Evolutionary conservation across 2,113 vertebrate genomes (phyloP).

Genomic region (Onychorhynchus coronatus): DNA sequence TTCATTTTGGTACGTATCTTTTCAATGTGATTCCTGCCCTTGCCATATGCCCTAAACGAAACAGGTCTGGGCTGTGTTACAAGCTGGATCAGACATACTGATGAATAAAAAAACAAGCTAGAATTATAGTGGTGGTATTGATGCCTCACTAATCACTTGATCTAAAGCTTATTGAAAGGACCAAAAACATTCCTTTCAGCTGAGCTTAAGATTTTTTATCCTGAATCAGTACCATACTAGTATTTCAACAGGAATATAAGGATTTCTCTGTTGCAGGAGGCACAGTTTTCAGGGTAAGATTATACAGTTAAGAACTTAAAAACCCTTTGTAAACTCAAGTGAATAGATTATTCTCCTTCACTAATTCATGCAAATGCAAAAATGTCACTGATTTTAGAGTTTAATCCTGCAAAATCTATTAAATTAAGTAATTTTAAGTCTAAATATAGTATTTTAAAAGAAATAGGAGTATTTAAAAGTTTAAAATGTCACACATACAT

Average conservation of each 20-base stretch:
- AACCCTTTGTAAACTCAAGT: not conserved
- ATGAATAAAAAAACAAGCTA: not conserved
- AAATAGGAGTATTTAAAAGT: not conserved
- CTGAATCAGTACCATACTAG: not conserved
- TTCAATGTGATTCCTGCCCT: not conserved
- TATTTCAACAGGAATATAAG: not conserved
- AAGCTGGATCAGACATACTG: not conserved
- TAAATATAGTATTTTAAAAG: not conserved
- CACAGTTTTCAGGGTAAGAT: not conserved
- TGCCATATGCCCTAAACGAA: not conserved
- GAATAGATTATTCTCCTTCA: not conserved
- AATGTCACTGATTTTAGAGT: not conserved
- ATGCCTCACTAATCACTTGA: conserved; percentile 19
- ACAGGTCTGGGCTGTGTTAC: not conserved
- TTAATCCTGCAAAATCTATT: not conserved
- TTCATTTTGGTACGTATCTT: not conserved
- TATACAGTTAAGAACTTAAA: not conserved
- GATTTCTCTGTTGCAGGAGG: not conserved
- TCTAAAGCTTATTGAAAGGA: conserved; percentile 21
- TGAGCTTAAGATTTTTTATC: not conserved
- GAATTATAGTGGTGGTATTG: not conserved
- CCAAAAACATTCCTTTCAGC: not conserved
- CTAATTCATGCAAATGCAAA: not conserved
- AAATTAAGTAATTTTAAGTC: not conserved
- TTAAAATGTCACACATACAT: not conserved